Evolutionary conservation across 2,888 invertebrate genomes (phyloP), one percentile per base, ranked within the genome.

Genomic region (Zonitis immaculata): DNA sequence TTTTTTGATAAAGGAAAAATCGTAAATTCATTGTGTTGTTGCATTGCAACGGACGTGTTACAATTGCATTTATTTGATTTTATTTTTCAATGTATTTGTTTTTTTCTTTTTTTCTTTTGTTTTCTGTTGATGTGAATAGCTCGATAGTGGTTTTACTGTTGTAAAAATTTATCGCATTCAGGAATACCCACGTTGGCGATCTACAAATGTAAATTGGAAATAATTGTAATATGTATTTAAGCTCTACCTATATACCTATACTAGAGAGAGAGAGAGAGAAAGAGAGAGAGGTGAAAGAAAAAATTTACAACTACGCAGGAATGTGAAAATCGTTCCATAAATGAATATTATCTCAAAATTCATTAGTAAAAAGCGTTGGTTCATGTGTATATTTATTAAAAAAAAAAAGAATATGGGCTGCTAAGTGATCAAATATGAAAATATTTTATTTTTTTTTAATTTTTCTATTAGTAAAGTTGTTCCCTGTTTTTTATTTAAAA

Each of bases 191-290:
- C 9, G 18, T 35, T 16, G 35, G 5, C 35, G 9, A 18, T 42
- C 28, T n/a, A 26, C 28, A 42, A 39, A 35, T 49, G 48, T 43
- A 43, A 43, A 32, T 20, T 26, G 28, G 43, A 18, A 43, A 49
- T 28, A 26, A 49, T 28, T 16, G 35, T 9, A 22, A 44, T 14
- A 12, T 44, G 44, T 44, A 28, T n/a, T n/a, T n/a, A n/a, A 44
- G 26, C 18, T 35, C 8, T 35, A 35, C n/a, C n/a, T n/a, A n/a
- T n/a, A n/a, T n/a, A n/a, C n/a, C n/a, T n/a, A n/a, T n/a, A n/a
- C n/a, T n/a, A n/a, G n/a, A n/a, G n/a, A n/a, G n/a, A n/a, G n/a
- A n/a, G n/a, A n/a, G n/a, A n/a, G n/a, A n/a, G n/a, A n/a, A n/a
- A n/a, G n/a, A n/a, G n/a, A n/a, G 18, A 35, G 16, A 8, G 35